Percentiles rank a stretch among this genome's conserved stretches.
phyloP scores from a whole-genome alignment of 2,797 vertebrate species.

The Pipistrellus pygmaeus region DNA sequence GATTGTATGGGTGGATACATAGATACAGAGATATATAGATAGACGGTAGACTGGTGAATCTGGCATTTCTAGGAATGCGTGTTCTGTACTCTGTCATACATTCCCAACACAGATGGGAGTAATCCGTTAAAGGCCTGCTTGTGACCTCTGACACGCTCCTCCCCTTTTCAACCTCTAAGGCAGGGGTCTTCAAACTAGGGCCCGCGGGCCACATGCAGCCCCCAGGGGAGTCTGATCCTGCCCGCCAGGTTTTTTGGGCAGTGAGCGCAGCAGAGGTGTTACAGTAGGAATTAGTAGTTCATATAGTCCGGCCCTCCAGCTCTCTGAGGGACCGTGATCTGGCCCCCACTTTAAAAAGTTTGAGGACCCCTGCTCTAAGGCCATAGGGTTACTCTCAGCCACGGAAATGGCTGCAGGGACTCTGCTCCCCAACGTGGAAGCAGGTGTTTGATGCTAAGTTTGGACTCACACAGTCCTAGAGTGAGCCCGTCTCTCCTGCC shows the following conservation, averaged over 20 bases:
- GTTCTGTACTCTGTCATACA: not conserved
- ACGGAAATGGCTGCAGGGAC: not conserved
- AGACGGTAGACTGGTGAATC: not conserved
- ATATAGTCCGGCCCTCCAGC: no score
- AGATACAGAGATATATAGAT: no score
- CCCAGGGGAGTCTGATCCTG: no score
- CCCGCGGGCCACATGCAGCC: no score
- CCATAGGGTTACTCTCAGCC: not conserved
- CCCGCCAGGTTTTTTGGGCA: no score
- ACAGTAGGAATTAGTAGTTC: no score
- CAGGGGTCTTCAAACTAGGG: no score
- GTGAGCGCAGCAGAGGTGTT: no score
- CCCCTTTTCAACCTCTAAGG: not conserved
- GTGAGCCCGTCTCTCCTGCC: not conserved
- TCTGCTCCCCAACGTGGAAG: not conserved
- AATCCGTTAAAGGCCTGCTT: not conserved
- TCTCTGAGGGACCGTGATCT: no score
- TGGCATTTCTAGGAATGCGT: not conserved
- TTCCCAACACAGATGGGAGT: not conserved
- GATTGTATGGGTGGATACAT: not conserved
- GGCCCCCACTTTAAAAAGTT: no score
- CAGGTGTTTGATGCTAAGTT: not conserved
- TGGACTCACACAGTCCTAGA: not conserved
- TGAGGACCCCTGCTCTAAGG: no score
- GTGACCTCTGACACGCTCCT: not conserved